Conservation (phyloP, 1,140 invertebrate genomes). For the Ceratosolen fusciceps region DNA sequence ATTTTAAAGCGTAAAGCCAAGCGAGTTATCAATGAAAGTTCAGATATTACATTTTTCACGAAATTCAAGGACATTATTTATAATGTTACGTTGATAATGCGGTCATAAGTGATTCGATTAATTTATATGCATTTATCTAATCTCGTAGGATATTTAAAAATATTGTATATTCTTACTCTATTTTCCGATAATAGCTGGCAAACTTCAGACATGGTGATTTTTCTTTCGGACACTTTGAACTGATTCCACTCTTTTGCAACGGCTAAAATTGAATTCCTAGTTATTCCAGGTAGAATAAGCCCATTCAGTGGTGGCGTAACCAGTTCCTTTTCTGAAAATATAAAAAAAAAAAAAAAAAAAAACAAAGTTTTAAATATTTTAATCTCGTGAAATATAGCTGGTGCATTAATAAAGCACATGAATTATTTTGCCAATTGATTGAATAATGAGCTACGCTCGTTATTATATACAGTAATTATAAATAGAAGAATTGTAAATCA, state of each 20-base stretch:
- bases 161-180: slow-evolving; percentile 77
- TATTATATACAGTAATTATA: not conserved
- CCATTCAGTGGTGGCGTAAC: slow-evolving; percentile 94
- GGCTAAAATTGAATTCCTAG: slow-evolving; percentile 88
- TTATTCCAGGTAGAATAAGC: slow-evolving; percentile 94
- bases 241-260: slow-evolving; percentile 89
- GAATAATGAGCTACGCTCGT: not conserved
- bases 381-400: not conserved
- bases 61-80: slow-evolving; percentile 33
- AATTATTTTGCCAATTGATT: too few species aligned
- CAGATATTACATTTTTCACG: not conserved
- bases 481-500: not conserved
- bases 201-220: slow-evolving; percentile 90
- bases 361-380: too few species aligned
- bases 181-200: slow-evolving; percentile 82
- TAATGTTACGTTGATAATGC: slow-evolving; percentile 22
- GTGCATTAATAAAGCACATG: not conserved
- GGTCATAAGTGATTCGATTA: not conserved
- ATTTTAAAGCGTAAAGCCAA: slow-evolving; percentile 3
- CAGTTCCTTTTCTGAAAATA: slow-evolving; percentile 86
- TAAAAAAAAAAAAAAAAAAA: not conserved
- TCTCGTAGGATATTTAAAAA: slow-evolving; percentile 16
- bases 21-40: slow-evolving; percentile 25
- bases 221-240: slow-evolving; percentile 86
- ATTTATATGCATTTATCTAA: slow-evolving; percentile 18